These are phyloP conservation scores for Apamea anceps DNA, from an alignment of 2,888 invertebrate species.

Conservation along the genomic window DNA sequence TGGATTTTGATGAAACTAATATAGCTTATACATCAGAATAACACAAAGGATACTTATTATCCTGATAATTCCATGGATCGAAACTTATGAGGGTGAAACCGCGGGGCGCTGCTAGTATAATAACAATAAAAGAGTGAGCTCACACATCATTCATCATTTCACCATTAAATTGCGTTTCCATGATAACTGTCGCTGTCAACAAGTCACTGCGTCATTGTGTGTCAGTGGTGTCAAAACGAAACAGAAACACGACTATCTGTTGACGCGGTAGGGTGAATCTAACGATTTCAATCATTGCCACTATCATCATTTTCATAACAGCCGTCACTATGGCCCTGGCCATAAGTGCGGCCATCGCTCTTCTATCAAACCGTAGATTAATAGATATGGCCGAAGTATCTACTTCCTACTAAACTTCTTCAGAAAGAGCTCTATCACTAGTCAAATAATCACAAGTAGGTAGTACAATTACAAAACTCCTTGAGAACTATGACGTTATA, in stretches of 20 bases:
- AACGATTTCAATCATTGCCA: background rate
- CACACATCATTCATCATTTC: background rate
- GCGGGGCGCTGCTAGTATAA: too few species aligned
- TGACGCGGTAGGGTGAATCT: background rate
- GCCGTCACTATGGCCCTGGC: background rate
- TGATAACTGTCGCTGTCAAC: background rate
- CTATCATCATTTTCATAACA: background rate
- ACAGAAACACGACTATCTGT: background rate
- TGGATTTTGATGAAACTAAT: too few species aligned
- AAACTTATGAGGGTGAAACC: too few species aligned
- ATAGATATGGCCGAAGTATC: background rate
- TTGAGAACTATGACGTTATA: constrained; percentile 20
- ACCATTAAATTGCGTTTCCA: background rate
- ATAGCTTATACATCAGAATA: too few species aligned
- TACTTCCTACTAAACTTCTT: background rate
- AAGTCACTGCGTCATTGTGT: background rate
- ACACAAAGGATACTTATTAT: too few species aligned
- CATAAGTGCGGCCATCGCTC: background rate
- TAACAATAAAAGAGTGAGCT: too few species aligned
- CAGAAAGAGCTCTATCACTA: background rate
- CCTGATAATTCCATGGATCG: too few species aligned
- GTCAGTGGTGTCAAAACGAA: background rate
- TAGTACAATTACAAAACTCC: constrained; percentile 2
- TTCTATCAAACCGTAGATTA: background rate
- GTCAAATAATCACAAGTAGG: background rate